These are phyloP conservation scores for Camptogramma bilineatum DNA, from an alignment of 2,888 invertebrate species.

Conservation along the genomic window DNA sequence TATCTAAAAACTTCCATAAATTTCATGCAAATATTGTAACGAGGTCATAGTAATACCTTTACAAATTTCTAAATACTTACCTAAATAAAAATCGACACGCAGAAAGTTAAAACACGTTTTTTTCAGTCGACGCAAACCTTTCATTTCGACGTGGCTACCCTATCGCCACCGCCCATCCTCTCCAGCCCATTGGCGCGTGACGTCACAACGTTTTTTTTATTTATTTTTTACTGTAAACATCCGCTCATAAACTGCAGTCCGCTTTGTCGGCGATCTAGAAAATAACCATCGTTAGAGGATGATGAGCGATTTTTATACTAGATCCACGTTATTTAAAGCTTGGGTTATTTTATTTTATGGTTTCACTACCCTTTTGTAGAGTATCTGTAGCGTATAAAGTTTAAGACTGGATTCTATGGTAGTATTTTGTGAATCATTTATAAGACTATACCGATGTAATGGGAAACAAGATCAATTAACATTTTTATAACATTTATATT, in stretches of 20 bases:
- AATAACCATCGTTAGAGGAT: constrained; percentile 22
- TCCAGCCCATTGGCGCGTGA: constrained; percentile 79
- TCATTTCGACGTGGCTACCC: constrained; percentile 48
- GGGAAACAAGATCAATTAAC: no score
- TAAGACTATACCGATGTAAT: no score
- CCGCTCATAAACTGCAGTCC: constrained; percentile 72
- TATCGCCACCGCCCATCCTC: constrained; percentile 58
- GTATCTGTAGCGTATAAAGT: background rate
- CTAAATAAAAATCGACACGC: background rate
- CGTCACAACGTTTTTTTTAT: constrained; percentile 75
- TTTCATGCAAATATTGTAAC: no score
- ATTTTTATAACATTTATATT: no score
- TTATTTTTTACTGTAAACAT: constrained; percentile 75
- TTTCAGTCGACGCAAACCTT: constrained; percentile 4
- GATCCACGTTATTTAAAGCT: background rate
- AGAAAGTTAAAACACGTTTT: background rate
- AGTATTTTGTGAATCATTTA: no score
- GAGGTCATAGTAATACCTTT: background rate
- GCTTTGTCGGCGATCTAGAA: constrained; percentile 54
- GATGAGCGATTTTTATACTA: constrained; percentile 17
- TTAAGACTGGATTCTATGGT: no score
- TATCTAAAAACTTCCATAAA: no score
- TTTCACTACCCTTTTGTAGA: background rate
- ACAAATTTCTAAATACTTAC: background rate
- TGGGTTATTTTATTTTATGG: constrained; percentile 1